These are phyloP conservation scores for Pica pica DNA, from an alignment of 2,113 vertebrate species.

Conservation along the genomic window DNA sequence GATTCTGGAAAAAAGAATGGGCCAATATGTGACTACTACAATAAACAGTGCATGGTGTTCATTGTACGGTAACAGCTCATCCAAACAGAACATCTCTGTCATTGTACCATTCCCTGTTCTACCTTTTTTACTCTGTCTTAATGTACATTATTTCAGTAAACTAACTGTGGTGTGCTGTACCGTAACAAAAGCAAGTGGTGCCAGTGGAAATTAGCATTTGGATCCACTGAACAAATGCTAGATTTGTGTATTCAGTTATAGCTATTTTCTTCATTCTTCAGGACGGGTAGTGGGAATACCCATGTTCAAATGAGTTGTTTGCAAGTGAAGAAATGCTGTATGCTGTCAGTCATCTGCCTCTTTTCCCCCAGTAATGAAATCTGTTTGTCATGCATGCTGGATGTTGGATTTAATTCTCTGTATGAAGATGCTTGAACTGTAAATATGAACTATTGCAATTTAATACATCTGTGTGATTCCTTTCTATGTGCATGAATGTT, in stretches of 20 bases:
- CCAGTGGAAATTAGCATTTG: slow-evolving; percentile 61
- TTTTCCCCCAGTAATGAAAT: neutral
- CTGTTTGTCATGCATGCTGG: slow-evolving; percentile 39
- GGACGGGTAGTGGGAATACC: slow-evolving; percentile 32
- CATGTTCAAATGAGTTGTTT: slow-evolving; percentile 22
- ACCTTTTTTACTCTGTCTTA: slow-evolving; percentile 41
- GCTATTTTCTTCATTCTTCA: slow-evolving; percentile 14
- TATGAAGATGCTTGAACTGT: slow-evolving; percentile 51
- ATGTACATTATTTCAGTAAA: slow-evolving; percentile 48
- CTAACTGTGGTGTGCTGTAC: slow-evolving; percentile 56
- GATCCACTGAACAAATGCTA: slow-evolving; percentile 44
- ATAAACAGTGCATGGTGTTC: slow-evolving; percentile 62
- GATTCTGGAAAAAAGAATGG: slow-evolving; percentile 41
- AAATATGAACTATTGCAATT: slow-evolving; percentile 37
- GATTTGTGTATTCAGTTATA: slow-evolving; percentile 23
- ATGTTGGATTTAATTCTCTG: slow-evolving; percentile 29
- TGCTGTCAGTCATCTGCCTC: neutral
- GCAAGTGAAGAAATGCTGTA: slow-evolving; percentile 42
- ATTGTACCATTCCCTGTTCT: slow-evolving; percentile 23
- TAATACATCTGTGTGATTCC: slow-evolving; percentile 16
- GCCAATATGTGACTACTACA: slow-evolving; percentile 41
- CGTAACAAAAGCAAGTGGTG: neutral
- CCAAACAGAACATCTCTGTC: slow-evolving; percentile 23
- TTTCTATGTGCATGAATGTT: slow-evolving; percentile 49
- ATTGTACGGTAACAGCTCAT: slow-evolving; percentile 18